Evolutionary conservation across 2,888 invertebrate species (phyloP).

Genomic region (Frankliniella intonsa): DNA sequence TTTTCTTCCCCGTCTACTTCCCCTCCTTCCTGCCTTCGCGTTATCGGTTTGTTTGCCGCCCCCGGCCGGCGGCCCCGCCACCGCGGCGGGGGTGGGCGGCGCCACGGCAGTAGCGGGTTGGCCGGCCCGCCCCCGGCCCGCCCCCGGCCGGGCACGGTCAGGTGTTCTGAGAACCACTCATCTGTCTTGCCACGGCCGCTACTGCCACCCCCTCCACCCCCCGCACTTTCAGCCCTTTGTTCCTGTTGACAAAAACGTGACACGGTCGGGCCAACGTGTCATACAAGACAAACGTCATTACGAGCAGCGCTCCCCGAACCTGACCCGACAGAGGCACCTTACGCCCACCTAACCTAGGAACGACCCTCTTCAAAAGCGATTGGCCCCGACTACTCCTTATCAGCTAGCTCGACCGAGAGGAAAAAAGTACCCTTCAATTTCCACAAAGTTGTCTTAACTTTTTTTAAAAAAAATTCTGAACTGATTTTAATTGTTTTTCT

Average conservation of each 20-base stretch:
- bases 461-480: no score
- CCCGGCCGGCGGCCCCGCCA: background rate
- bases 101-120: background rate
- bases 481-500: no score
- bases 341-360: no score
- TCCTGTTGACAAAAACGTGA: constrained; percentile 15
- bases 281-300: background rate
- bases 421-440: no score
- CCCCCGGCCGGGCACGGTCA: background rate
- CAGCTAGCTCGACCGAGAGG: no score
- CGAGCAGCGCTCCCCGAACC: background rate
- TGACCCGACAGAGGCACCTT: no score
- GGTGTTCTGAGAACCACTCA: constrained; percentile 3
- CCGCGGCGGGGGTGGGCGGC: background rate
- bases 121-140: no score
- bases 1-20: background rate
- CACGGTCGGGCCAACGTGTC: constrained; percentile 8
- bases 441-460: no score
- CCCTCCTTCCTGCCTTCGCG: background rate
- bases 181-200: background rate
- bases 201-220: no score
- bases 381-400: no score
- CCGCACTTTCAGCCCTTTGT: background rate
- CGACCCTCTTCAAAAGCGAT: no score
- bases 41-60: constrained; percentile 2